Conservation (phyloP, 2,113 vertebrate species). For the Dipodomys ordii region DNA sequence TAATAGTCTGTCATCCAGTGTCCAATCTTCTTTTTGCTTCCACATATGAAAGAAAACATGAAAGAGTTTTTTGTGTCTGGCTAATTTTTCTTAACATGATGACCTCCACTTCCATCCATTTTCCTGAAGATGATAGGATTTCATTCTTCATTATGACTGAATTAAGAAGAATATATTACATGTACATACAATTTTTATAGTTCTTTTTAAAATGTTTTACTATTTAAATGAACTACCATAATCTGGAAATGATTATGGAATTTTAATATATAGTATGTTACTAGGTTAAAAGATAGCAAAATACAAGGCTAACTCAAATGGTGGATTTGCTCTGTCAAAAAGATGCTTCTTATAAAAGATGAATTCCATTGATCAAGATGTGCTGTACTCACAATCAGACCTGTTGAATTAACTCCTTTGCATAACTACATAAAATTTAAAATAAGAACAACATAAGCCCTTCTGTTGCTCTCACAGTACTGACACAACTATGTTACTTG, state of each 20-base stretch:
- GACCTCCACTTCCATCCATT: background rate
- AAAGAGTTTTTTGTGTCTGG: too few relatives aligned
- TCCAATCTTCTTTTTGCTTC: background rate
- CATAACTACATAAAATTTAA: too few relatives aligned
- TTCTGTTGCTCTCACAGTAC: background rate
- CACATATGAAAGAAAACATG: background rate
- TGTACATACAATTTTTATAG: background rate
- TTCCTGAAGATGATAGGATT: background rate
- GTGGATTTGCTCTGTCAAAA: background rate
- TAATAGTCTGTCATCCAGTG: background rate
- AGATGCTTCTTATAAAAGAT: background rate
- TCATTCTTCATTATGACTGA: background rate
- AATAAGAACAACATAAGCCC: background rate
- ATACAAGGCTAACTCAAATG: background rate
- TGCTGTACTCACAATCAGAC: too few relatives aligned
- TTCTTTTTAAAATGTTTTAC: too few relatives aligned
- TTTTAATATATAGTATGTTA: too few relatives aligned
- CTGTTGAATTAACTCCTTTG: too few relatives aligned
- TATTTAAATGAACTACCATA: too few relatives aligned
- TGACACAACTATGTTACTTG: background rate
- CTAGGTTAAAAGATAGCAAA: background rate
- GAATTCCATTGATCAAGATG: too few relatives aligned
- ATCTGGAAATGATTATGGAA: too few relatives aligned
- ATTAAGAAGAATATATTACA: background rate
- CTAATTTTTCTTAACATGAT: background rate